Base-by-base conservation (phyloP, 2,888 invertebrate species). In the Serripes groenlandicus region DNA sequence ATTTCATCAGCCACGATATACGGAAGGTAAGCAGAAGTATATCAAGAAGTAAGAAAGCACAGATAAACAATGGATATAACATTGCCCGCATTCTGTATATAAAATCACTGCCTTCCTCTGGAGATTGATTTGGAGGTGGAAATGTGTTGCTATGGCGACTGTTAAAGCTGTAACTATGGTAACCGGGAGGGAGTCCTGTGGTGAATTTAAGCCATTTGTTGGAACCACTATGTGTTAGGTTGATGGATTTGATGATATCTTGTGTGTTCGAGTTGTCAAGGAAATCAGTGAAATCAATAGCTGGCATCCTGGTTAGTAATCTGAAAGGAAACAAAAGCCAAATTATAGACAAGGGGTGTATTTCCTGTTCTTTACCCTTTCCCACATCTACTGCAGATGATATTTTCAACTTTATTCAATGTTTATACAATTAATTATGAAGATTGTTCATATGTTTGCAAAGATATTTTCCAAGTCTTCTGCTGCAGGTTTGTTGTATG, bases 11-110 rank as follows among this genome's bases (percentile, higher is more conserved):
- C 92, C 93, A 91, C 9, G 90, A 88, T 54, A 92, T 85, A n/a
- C 93, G 86, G 75, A 91, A 92, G 15, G 82, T 70, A 56, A 90
- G 81, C 49, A 93, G 83, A 11, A 92, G 83, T 0, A 89, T 68
- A 80, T 93, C 93, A 70, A 92, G 74, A 2, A 89, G 26, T 15
- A 92, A 58, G 80, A 93, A 92, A 21, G 90, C 81, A 54, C 85
- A 84, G 18, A 93, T 90, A 35, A 92, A 88, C 26, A 91, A 70
- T 11, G 89, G 88, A 68, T 91, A 90, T 32, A 91, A 66, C 28
- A 89, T 80, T 9, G 75, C 75, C 62, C 78, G 84, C 56, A 90
- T 88, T 18, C 74, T 82, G 21, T 74, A 52, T 11, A 78, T 30
- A 34, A 42, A 26, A n/a, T 73, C 73, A 60, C 58, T 28, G 28